Evolutionary conservation across 2,113 vertebrate species (phyloP).

Genomic region (Apteryx mantelli): DNA sequence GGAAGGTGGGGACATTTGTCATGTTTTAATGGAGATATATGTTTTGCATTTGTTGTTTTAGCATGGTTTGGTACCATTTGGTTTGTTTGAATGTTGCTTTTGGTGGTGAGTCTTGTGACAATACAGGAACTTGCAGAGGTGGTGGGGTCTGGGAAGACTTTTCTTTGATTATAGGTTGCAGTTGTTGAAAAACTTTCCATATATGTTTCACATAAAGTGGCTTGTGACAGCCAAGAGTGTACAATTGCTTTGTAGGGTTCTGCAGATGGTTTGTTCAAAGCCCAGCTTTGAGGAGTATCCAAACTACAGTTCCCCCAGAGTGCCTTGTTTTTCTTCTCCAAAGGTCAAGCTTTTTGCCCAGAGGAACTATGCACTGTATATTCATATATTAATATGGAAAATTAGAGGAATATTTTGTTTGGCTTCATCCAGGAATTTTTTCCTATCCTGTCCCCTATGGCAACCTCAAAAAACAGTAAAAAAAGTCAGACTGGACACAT

Average conservation of each 20-base stretch:
- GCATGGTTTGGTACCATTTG: neutral
- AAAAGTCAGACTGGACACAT: neutral
- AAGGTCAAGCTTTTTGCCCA: too few relatives aligned
- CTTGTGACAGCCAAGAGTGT: neutral
- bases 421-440: neutral
- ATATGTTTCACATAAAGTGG: neutral
- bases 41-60: neutral
- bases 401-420: too few relatives aligned
- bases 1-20: neutral
- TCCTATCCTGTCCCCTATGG: neutral
- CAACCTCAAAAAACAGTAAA: neutral
- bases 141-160: neutral
- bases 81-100: neutral
- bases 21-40: neutral
- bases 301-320: too few relatives aligned
- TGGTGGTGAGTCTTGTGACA: neutral
- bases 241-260: neutral
- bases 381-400: too few relatives aligned
- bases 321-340: too few relatives aligned
- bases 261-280: neutral
- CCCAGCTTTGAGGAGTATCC: neutral
- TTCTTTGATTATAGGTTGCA: neutral
- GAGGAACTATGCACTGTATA: too few relatives aligned
- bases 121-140: neutral
- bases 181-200: neutral